phyloP scores from a whole-genome alignment of 2,113 vertebrate genomes.

The Phoenicopterus ruber region DNA sequence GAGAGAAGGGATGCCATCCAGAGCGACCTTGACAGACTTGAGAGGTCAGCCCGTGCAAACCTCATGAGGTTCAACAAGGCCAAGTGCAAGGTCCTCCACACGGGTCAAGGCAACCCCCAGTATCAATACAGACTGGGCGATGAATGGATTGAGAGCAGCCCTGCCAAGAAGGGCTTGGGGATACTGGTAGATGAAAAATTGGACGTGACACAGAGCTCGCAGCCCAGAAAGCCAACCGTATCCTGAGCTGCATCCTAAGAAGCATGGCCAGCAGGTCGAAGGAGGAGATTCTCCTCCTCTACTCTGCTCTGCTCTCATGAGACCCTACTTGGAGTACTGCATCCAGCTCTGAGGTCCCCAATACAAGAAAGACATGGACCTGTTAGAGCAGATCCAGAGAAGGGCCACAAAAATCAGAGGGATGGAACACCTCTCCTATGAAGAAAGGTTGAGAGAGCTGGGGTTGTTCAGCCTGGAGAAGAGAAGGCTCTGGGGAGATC shows the following conservation, averaged over 20 bases:
- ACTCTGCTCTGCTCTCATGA: fast-evolving
- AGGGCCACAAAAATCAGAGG: neutral
- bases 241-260: neutral
- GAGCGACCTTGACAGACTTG: neutral
- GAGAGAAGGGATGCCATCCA: neutral
- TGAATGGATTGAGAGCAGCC: neutral
- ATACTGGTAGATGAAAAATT: no score
- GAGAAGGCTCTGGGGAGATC: neutral
- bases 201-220: neutral
- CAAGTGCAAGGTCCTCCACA: neutral
- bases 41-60: neutral
- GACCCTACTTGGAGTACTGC: neutral
- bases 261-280: neutral
- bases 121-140: neutral
- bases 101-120: neutral
- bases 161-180: neutral
- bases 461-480: neutral
- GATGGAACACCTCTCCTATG: neutral
- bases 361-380: neutral
- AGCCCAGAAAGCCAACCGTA: neutral
- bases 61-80: neutral
- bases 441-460: neutral
- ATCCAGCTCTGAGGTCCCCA: neutral
- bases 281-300: neutral
- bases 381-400: neutral